phyloP scores from a whole-genome alignment of 1,140 invertebrate genomes.

The Drosophila biarmipes region DNA sequence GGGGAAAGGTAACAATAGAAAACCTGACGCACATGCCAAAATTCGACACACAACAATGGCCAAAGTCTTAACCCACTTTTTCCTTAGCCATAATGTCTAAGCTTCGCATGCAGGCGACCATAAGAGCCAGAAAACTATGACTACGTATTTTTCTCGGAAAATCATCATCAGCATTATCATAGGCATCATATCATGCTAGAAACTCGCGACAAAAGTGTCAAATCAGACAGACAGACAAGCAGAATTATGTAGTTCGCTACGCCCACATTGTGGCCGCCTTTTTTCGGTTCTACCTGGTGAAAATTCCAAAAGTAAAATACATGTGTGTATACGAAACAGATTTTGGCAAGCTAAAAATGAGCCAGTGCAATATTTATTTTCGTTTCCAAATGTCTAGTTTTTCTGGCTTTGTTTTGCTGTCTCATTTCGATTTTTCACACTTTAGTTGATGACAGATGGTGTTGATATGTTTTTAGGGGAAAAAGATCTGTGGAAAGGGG shows the following conservation, averaged over 20 bases:
- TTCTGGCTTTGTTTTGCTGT: constrained; percentile 16
- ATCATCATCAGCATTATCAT: constrained; percentile 37
- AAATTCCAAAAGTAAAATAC: constrained; percentile 66
- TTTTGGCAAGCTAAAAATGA: constrained; percentile 40
- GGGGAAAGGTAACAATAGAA: constrained; percentile 34
- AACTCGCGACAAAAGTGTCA: constrained; percentile 44
- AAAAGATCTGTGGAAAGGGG: constrained; percentile 5
- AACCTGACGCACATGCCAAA: constrained; percentile 34
- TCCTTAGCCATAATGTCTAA: constrained; percentile 42
- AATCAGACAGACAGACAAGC: constrained; percentile 47
- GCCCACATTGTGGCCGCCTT: constrained; percentile 50
- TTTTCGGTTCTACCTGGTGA: constrained; percentile 60
- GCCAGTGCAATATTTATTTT: constrained; percentile 54
- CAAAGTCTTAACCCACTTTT: constrained; percentile 54
- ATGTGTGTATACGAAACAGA: constrained; percentile 3
- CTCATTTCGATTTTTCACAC: constrained; percentile 59
- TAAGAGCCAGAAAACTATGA: constrained; percentile 30
- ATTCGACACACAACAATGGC: constrained; percentile 46
- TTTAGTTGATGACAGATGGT: constrained; percentile 61
- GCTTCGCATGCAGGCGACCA: constrained; percentile 19
- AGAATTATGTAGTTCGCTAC: constrained; percentile 40
- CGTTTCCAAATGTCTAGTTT: constrained; percentile 35
- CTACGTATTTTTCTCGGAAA: constrained; percentile 45
- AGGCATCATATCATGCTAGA: constrained; percentile 17
- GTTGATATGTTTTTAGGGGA: constrained; percentile 63